Conservation (phyloP, 1,140 invertebrate species). For the Macrostomum lignano region DNA sequence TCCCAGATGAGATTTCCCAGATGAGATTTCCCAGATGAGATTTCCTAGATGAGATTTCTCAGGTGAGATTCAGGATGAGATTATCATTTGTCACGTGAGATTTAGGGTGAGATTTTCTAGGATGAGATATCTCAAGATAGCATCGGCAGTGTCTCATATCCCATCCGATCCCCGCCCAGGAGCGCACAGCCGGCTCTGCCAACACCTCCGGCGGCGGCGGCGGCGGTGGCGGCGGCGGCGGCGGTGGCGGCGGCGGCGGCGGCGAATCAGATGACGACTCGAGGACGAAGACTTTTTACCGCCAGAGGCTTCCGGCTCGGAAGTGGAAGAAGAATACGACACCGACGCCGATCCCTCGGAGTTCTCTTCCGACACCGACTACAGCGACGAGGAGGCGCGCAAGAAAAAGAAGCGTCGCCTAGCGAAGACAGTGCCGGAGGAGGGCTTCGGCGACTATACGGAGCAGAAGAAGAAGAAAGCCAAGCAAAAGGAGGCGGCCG, state of each 20-base stretch:
- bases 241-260: conserved; percentile 27
- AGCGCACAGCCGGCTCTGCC: too few species aligned
- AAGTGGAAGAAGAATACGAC: conserved; percentile 4
- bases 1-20: too few species aligned
- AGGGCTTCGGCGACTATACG: conserved; percentile 9
- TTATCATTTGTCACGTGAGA: too few species aligned
- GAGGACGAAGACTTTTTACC: conserved; percentile 14
- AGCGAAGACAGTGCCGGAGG: conserved; percentile 35
- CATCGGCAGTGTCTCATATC: conserved; percentile 35
- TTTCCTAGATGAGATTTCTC: too few species aligned
- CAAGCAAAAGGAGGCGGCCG: background rate
- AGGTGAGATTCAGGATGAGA: too few species aligned
- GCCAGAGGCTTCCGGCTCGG: conserved; percentile 8
- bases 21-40: too few species aligned
- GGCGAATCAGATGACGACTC: too few species aligned
- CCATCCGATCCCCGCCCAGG: too few species aligned
- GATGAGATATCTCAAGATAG: conserved; percentile 24
- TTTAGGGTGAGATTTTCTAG: too few species aligned
- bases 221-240: conserved; percentile 15
- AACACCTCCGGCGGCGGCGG: too few species aligned
- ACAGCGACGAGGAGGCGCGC: conserved; percentile 8
- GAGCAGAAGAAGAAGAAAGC: conserved; percentile 34
- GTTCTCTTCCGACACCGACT: conserved; percentile 9
- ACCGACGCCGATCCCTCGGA: conserved; percentile 1
- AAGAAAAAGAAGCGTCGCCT: conserved; percentile 31